Base-by-base conservation (phyloP, 2,113 vertebrate species). In the Eleginops maclovinus region DNA sequence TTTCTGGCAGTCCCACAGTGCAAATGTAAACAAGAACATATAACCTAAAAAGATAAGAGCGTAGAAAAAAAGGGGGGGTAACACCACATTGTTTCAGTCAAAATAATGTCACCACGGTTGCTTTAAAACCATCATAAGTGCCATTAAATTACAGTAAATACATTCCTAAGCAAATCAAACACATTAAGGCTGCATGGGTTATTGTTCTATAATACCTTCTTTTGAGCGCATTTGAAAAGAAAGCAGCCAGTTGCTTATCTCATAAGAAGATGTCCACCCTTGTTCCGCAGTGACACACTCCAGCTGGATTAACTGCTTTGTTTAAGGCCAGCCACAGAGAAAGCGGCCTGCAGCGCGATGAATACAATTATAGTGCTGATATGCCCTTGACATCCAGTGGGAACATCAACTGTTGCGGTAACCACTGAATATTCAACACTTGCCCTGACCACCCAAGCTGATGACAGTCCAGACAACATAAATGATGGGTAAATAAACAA, bases 341-440 rank as follows among this genome's bases (percentile, higher is more conserved):
- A 62, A 65, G 71, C 19, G 9, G 74, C 55, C 70, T 75, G 67
- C 58, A 60, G 72, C 6, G 8, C 17, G 5, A 76, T 74, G 49
- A 90, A 85, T 65, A 68, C 16, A 75, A 84, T 76, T 60, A 78
- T 53, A 68, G 78, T 9, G 74, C 28, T 67, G 54, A 75, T n/a
- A 69, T 80, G 85, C 43, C 88, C 85, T 89, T 91, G 88, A 87
- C 83, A 78, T 67, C 68, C 65, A 74, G 24, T 2, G 2, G 28
- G 55, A 79, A 70, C 53, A 72, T 79, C 54, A 58, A 60, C n/a
- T 50, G 62, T n/a, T 28, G 41, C 63, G 63, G 26, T 60, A 73
- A 17, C 31, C 21, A 54, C 41, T 88, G 77, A 90, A 91, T 90
- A 91, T 91, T 83, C 84, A 91, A 62, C 59, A 73, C 65, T 74